phyloP scores from a whole-genome alignment of 2,113 vertebrate species.

The Pseudonaja textilis region DNA sequence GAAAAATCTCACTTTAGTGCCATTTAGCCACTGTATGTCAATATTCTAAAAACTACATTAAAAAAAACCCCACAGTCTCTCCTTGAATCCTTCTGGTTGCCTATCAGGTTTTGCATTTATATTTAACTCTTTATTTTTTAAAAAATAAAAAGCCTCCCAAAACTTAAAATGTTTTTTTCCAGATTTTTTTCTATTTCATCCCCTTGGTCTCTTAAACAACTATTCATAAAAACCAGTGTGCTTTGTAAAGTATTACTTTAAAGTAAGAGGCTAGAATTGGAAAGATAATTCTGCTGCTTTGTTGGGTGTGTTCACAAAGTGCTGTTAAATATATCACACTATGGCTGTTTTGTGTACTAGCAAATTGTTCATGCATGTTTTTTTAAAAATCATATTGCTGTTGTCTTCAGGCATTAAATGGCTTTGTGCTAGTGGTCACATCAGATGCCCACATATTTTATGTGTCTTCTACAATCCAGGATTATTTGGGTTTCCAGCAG shows the following conservation, averaged over 20 bases:
- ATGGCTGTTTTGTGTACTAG: neutral
- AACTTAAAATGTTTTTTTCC: neutral
- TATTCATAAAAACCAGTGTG: neutral
- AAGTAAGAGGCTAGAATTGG: neutral
- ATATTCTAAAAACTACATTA: neutral
- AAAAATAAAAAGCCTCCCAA: neutral
- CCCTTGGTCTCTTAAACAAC: conserved; percentile 25
- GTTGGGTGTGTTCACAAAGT: neutral
- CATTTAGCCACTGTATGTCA: neutral
- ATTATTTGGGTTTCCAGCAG: conserved; percentile 85
- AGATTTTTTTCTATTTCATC: neutral
- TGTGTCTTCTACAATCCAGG: conserved; percentile 80
- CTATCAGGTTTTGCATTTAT: neutral
- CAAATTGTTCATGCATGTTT: neutral
- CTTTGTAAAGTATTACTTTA: neutral
- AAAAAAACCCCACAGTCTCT: neutral
- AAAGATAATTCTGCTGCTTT: neutral
- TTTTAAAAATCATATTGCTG: neutral
- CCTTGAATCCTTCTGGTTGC: neutral
- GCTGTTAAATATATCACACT: conserved; percentile 24
- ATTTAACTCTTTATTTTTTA: neutral
- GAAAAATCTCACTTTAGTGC: neutral
- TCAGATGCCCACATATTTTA: conserved; percentile 81
- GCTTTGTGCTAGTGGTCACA: conserved; percentile 82
- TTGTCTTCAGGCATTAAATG: conserved; percentile 77